Percentiles rank a stretch among this genome's conserved stretches.
Evolutionary conservation across 2,113 vertebrate genomes (phyloP).

Genomic region (Hippolais icterina): DNA sequence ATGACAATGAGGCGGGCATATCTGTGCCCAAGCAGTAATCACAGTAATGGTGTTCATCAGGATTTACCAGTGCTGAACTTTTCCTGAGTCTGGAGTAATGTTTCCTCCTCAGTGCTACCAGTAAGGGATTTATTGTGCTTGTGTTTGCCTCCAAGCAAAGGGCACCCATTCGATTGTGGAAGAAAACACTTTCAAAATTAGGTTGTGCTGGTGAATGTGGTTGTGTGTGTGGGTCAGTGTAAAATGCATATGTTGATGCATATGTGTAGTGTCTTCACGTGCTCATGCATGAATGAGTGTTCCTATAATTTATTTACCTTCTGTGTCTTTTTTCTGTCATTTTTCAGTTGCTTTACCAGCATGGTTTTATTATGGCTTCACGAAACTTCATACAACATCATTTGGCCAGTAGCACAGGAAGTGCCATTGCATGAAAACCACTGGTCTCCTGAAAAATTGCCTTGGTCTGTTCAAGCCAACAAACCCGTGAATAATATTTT

Average conservation of each 20-base stretch:
- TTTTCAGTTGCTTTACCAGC: neutral
- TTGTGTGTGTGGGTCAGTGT: neutral
- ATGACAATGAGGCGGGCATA: conserved; percentile 86
- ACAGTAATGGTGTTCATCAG: conserved; percentile 85
- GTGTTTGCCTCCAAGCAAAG: conserved; percentile 70
- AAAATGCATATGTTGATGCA: accelerated
- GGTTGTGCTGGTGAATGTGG: neutral
- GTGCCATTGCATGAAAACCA: neutral
- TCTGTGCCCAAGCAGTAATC: conserved; percentile 82
- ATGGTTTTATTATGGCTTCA: neutral
- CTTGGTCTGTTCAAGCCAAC: neutral
- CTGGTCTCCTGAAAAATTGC: neutral
- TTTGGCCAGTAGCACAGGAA: neutral
- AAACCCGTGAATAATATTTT: neutral
- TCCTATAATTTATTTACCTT: neutral
- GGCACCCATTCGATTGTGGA: conserved; percentile 73
- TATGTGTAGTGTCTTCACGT: neutral
- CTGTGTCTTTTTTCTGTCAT: neutral
- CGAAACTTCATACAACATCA: neutral
- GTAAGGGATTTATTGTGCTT: conserved; percentile 67
- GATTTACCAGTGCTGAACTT: conserved; percentile 77
- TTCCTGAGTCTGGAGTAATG: neutral
- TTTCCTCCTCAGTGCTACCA: conserved; percentile 53
- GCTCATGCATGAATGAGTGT: neutral
- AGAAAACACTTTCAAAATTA: neutral